Evolutionary conservation across 2,113 vertebrate genomes (phyloP).

Genomic region (Danionella cerebrum): DNA sequence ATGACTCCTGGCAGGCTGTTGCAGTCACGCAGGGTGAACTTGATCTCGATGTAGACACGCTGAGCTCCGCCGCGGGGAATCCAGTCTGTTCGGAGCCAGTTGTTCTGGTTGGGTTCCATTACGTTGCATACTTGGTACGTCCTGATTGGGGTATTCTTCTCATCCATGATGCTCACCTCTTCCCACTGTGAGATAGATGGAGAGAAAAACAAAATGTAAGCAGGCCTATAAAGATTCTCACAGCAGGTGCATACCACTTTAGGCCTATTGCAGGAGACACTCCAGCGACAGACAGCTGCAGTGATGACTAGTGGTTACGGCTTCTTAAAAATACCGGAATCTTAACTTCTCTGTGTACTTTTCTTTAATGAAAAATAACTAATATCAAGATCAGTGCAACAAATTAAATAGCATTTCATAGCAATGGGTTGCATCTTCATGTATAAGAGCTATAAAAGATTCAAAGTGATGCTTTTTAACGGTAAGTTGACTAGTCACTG

Average conservation of each 20-base stretch:
- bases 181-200: slow-evolving; percentile 59
- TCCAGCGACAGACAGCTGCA: slow-evolving; percentile 10
- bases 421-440: too few relatives aligned
- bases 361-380: too few relatives aligned
- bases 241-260: slow-evolving; percentile 25
- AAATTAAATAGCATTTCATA: too few relatives aligned
- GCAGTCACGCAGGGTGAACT: slow-evolving; percentile 95
- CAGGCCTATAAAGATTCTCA: slow-evolving; percentile 2
- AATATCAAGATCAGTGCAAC: too few relatives aligned
- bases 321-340: too few relatives aligned
- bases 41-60: slow-evolving; percentile 94
- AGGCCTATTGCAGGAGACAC: background rate
- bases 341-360: background rate
- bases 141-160: slow-evolving; percentile 71
- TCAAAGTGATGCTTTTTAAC: too few relatives aligned
- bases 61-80: slow-evolving; percentile 91
- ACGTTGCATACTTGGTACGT: slow-evolving; percentile 93
- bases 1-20: slow-evolving; percentile 96
- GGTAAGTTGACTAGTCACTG: too few relatives aligned
- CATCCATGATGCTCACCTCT: slow-evolving; percentile 72
- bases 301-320: too few relatives aligned
- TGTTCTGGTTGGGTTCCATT: slow-evolving; percentile 93
- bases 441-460: too few relatives aligned
- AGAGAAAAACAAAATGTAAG: slow-evolving; percentile 1
- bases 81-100: slow-evolving; percentile 97